Percentiles rank a stretch among this genome's conserved stretches.
Evolutionary conservation across 1,140 invertebrate genomes (phyloP).

Genomic region (Rhopalosiphum maidis): DNA sequence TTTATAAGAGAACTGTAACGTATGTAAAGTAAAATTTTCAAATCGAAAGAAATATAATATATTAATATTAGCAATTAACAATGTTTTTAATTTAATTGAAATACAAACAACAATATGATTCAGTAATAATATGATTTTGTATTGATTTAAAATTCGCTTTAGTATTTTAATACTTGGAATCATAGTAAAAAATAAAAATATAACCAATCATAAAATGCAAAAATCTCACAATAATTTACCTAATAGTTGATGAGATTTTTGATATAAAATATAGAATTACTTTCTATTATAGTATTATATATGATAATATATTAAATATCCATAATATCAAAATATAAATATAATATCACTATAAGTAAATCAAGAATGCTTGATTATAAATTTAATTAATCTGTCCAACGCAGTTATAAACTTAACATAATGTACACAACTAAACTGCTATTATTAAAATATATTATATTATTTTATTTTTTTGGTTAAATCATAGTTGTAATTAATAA

Average conservation of each 20-base stretch:
- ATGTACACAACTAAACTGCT: neutral
- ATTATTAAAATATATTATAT: neutral
- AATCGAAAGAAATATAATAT: too few species aligned
- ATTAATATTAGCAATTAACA: neutral
- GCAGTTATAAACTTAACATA: neutral
- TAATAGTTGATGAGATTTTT: neutral
- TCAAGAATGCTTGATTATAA: neutral
- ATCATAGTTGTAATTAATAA: neutral
- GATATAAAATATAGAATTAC: neutral
- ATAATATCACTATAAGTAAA: neutral
- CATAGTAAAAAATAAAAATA: neutral
- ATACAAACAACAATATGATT: neutral
- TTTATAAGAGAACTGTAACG: neutral
- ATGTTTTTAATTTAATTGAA: neutral
- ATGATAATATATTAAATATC: neutral
- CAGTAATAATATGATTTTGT: neutral
- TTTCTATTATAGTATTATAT: neutral
- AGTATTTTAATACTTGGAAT: neutral
- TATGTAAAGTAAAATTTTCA: neutral
- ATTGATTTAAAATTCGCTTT: neutral
- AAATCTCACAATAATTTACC: neutral
- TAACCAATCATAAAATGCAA: neutral
- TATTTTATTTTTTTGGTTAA: neutral
- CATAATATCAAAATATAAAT: neutral
- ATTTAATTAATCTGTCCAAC: neutral